Evolutionary conservation across 37 sponge, comb jelly and placozoan genomes (phyloP).

Genomic region (Eunapius fragilis): DNA sequence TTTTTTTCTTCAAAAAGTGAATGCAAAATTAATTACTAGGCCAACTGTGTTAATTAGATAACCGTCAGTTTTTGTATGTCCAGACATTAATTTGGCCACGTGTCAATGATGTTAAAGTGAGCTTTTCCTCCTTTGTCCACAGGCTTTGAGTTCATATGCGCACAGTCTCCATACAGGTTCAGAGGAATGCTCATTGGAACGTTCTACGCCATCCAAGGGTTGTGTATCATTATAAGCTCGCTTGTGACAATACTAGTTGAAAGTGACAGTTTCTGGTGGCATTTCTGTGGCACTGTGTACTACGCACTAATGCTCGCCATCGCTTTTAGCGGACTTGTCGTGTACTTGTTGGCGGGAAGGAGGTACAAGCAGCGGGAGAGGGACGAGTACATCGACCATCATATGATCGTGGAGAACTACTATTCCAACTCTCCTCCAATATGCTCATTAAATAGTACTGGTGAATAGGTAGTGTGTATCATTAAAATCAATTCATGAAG

Average conservation of each 20-base stretch:
- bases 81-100: too few species aligned
- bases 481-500: too few species aligned
- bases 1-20: too few species aligned
- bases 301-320: background rate
- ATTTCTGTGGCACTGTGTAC: background rate
- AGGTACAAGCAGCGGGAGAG: background rate
- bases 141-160: background rate
- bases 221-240: background rate
- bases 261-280: background rate
- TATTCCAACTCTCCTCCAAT: too few species aligned
- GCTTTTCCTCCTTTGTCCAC: too few species aligned
- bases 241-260: background rate
- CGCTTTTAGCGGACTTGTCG: background rate
- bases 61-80: too few species aligned
- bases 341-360: background rate
- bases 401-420: too few species aligned
- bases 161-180: conserved; percentile 28
- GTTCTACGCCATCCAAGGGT: background rate
- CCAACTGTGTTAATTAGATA: too few species aligned
- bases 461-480: too few species aligned
- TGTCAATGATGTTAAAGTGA: too few species aligned
- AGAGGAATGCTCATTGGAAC: conserved; percentile 25
- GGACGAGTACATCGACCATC: background rate
- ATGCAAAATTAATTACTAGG: too few species aligned
- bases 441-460: too few species aligned